phyloP scores from a whole-genome alignment of 2,113 vertebrate genomes.

The Astur gentilis region DNA sequence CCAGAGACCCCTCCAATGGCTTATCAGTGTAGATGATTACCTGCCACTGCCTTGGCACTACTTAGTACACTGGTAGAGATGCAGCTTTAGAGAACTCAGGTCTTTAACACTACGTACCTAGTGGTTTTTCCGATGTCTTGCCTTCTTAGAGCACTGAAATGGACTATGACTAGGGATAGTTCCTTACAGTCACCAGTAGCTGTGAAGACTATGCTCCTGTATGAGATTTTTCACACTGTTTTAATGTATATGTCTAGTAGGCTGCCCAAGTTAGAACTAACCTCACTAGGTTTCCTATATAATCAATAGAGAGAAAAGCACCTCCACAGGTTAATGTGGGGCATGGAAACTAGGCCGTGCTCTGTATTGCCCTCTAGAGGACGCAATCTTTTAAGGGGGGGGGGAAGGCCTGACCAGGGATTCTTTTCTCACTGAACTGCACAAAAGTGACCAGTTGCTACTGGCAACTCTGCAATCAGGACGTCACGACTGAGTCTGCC shows the following conservation, averaged over 20 bases:
- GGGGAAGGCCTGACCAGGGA: not conserved
- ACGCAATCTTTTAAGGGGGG: too few species aligned
- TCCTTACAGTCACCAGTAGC: not conserved
- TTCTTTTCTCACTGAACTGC: not conserved
- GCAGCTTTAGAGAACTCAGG: not conserved
- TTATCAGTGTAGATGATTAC: not conserved
- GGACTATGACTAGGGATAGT: not conserved
- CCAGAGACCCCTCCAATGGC: not conserved
- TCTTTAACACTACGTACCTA: not conserved
- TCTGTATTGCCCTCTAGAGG: not conserved
- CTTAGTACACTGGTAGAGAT: not conserved
- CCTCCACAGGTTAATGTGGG: not conserved
- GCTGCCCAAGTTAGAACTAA: not conserved
- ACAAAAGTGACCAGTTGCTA: not conserved
- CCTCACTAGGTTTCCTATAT: not conserved
- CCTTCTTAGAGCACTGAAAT: not conserved
- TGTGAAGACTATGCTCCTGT: not conserved
- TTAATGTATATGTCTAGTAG: not conserved
- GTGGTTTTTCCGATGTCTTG: not conserved
- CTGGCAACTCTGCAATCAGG: not conserved
- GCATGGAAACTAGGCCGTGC: not conserved
- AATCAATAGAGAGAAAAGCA: not conserved
- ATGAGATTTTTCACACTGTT: not conserved
- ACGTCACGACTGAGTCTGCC: not conserved
- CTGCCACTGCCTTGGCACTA: not conserved